Conservation (phyloP, 1,140 invertebrate genomes). For the Asobara japonica region DNA sequence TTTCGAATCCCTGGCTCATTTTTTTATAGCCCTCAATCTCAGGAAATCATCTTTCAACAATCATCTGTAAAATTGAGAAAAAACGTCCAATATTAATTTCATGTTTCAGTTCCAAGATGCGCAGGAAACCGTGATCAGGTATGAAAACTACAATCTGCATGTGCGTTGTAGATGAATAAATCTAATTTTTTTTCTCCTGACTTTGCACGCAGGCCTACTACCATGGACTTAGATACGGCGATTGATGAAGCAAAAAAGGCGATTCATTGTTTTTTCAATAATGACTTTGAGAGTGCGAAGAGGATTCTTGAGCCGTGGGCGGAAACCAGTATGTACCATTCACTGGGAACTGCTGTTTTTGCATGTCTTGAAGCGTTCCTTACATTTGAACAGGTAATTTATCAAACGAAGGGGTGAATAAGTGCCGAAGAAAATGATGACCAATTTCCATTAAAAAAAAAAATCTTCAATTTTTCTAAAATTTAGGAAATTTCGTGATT, state of each 20-base stretch:
- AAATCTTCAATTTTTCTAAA: too few species aligned
- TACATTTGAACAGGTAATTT: constrained; percentile 84
- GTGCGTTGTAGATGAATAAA: too few species aligned
- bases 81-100: too few species aligned
- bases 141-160: not conserved
- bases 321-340: constrained; percentile 89
- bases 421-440: too few species aligned
- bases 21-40: too few species aligned
- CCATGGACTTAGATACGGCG: constrained; percentile 73
- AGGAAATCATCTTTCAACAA: too few species aligned
- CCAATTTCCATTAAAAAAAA: too few species aligned
- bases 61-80: too few species aligned
- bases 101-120: constrained; percentile 48
- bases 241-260: constrained; percentile 76
- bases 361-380: constrained; percentile 91
- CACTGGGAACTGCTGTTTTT: constrained; percentile 89
- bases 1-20: too few species aligned
- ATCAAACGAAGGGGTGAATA: not conserved
- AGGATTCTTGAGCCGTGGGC: constrained; percentile 81
- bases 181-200: too few species aligned
- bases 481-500: too few species aligned
- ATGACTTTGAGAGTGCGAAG: constrained; percentile 84
- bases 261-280: constrained; percentile 87
- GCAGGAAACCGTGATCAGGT: constrained; percentile 26
- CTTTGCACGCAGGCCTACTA: constrained; percentile 23